A percentile compares a stretch with the other conserved stretches of the same genome.
Evolutionary conservation across 2,113 vertebrate species (phyloP).

Genomic region (Ophthalmolycus amberensis): DNA sequence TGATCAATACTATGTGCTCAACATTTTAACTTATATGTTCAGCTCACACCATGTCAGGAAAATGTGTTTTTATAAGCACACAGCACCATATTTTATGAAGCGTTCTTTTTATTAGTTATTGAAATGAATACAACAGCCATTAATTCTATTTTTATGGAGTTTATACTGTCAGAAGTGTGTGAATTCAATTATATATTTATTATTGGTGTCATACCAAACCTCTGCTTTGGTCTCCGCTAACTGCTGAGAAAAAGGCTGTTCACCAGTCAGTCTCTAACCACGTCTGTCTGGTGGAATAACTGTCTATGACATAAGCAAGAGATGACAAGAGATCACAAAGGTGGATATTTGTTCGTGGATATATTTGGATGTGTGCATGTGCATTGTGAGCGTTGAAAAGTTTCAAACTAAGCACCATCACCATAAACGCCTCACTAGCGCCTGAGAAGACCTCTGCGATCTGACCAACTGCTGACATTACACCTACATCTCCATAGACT

Average conservation of each 20-base stretch:
- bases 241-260: neutral
- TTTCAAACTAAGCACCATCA: too few relatives aligned
- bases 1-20: neutral
- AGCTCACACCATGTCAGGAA: neutral
- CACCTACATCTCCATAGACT: too few relatives aligned
- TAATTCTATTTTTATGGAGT: neutral
- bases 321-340: too few relatives aligned
- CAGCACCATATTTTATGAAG: conserved; percentile 9
- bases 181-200: neutral
- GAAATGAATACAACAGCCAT: neutral
- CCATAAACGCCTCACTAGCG: too few relatives aligned
- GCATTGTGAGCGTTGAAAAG: neutral
- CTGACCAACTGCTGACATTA: too few relatives aligned
- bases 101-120: conserved; percentile 19
- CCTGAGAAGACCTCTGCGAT: too few relatives aligned
- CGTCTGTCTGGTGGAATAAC: neutral
- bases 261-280: too few relatives aligned
- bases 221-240: neutral
- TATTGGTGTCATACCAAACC: neutral
- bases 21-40: neutral
- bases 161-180: neutral
- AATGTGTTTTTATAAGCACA: neutral
- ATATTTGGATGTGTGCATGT: too few relatives aligned
- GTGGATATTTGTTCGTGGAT: too few relatives aligned
- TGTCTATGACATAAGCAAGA: neutral